A percentile compares a stretch with the other conserved stretches of the same genome.
Evolutionary conservation across 2,888 invertebrate genomes (phyloP).

Genomic region (Operophtera brumata): DNA sequence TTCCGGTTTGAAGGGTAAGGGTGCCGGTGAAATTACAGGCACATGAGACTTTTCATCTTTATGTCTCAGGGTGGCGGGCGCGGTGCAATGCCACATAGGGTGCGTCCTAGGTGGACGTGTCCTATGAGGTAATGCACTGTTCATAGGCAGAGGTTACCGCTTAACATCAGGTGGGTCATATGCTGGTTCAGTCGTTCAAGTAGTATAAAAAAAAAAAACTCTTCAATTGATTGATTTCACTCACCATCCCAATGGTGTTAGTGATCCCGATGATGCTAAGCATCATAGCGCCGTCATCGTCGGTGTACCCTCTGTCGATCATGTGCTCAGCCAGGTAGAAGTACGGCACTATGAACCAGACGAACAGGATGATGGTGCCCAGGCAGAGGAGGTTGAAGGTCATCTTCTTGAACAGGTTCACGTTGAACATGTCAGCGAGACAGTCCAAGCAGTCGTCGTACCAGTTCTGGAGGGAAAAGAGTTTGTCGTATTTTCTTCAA

Average conservation of each 20-base stretch:
- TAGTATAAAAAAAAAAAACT: too few species aligned
- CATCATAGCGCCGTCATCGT: constrained; percentile 88
- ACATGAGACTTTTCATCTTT: too few species aligned
- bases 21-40: too few species aligned
- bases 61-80: too few species aligned
- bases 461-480: constrained; percentile 59
- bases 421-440: constrained; percentile 83
- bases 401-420: constrained; percentile 87
- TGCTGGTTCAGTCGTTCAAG: too few species aligned
- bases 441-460: constrained; percentile 64
- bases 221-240: constrained; percentile 38
- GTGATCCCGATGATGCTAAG: constrained; percentile 93
- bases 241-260: constrained; percentile 94
- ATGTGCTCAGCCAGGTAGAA: constrained; percentile 95
- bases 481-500: too few species aligned
- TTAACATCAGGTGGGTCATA: too few species aligned
- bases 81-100: too few species aligned
- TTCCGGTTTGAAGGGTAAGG: too few species aligned
- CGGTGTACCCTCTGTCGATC: constrained; percentile 83
- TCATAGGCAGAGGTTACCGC: too few species aligned
- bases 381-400: constrained; percentile 91
- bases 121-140: too few species aligned
- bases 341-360: constrained; percentile 97
- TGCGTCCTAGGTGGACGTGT: too few species aligned
- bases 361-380: constrained; percentile 93